Conservation (phyloP, 2,113 vertebrate genomes). For the Paramormyrops kingsleyae region DNA sequence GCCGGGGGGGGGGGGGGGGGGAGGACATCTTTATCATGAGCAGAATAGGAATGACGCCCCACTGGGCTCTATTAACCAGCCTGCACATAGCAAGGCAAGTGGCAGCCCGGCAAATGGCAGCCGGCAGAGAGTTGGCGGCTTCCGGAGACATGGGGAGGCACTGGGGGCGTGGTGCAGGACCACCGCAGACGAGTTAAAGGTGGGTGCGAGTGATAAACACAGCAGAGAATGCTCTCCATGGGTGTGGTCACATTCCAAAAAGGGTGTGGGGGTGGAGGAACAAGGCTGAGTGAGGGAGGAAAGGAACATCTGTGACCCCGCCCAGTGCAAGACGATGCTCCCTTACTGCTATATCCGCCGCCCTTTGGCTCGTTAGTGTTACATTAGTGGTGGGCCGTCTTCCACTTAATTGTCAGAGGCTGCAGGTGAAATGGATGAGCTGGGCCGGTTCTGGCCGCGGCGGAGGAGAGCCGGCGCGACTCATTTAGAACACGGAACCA, state of each 20-base stretch:
- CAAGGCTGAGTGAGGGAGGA: background rate
- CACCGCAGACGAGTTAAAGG: background rate
- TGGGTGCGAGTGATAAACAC: background rate
- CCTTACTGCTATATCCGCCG: background rate
- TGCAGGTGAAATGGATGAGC: constrained; percentile 56
- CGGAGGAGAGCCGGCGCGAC: constrained; percentile 27
- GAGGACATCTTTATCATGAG: constrained; percentile 60
- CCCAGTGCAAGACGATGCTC: background rate
- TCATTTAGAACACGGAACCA: constrained; percentile 51
- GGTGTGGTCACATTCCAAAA: background rate
- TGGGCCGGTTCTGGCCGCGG: constrained; percentile 4
- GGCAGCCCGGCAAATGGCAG: constrained; percentile 38
- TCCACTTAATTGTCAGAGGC: constrained; percentile 61
- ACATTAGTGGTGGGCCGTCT: constrained; percentile 56
- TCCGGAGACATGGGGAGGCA: constrained; percentile 29
- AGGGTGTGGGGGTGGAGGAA: background rate
- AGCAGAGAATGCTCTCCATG: background rate
- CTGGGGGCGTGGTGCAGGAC: constrained; percentile 19
- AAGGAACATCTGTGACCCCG: background rate
- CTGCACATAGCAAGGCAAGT: constrained; percentile 54
- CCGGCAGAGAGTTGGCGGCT: constrained; percentile 37
- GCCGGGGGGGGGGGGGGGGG: constrained; percentile 18
- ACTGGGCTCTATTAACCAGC: constrained; percentile 66
- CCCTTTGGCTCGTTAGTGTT: constrained; percentile 56
- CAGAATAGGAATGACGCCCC: constrained; percentile 63